Conservation (phyloP, 1,140 invertebrate species). For the Drosophila pruinosa region DNA sequence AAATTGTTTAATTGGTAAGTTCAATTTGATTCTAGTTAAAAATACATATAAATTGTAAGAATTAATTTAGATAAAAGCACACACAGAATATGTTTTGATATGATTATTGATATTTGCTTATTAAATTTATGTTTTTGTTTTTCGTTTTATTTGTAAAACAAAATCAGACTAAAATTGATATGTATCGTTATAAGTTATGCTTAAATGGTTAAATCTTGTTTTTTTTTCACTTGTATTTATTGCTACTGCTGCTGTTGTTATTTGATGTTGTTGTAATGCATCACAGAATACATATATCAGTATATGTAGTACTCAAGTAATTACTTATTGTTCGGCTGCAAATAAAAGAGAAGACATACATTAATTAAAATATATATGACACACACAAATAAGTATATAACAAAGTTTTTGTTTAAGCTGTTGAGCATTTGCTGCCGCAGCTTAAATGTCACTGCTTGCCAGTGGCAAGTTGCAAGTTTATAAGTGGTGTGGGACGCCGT, state of each 20-base stretch:
- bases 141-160: conserved; percentile 20
- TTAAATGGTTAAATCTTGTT: conserved; percentile 13
- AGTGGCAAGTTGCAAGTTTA: neutral
- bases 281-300: neutral
- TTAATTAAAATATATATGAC: conserved; percentile 1
- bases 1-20: conserved; percentile 9
- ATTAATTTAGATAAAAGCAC: conserved; percentile 13
- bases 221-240: neutral
- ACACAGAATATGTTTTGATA: conserved; percentile 20
- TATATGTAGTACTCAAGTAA: neutral
- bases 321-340: conserved; percentile 20
- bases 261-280: neutral
- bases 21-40: neutral
- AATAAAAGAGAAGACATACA: neutral
- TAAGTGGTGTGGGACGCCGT: conserved; percentile 18
- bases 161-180: conserved; percentile 75
- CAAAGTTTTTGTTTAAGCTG: neutral
- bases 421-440: neutral
- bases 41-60: conserved; percentile 2
- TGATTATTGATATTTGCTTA: conserved; percentile 24
- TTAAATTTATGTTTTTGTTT: conserved; percentile 10
- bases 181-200: conserved; percentile 66
- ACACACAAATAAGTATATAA: neutral
- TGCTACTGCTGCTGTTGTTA: neutral
- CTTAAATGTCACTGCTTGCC: conserved; percentile 14